These are phyloP conservation scores for Anthoscopus minutus DNA, from an alignment of 2,113 vertebrate species.

Conservation along the genomic window DNA sequence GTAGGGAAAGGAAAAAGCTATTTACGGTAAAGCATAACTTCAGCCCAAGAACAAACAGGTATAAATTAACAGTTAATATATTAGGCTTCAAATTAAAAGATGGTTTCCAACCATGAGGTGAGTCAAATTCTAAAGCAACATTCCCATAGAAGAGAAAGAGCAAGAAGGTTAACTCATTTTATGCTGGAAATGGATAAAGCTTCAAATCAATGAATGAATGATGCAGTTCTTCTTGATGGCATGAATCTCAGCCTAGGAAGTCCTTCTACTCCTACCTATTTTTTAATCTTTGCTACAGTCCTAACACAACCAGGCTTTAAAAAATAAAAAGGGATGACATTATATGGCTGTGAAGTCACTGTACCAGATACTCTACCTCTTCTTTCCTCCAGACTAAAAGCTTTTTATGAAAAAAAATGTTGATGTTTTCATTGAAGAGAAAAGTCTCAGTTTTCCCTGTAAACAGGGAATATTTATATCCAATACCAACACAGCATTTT, in stretches of 20 bases:
- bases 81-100: constrained; percentile 16
- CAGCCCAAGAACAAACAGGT: not conserved
- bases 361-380: not conserved
- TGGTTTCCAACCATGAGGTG: not conserved
- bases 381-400: not conserved
- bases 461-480: not conserved
- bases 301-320: not conserved
- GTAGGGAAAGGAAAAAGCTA: not conserved
- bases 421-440: not conserved
- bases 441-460: not conserved
- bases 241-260: not conserved
- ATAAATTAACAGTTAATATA: constrained; percentile 8
- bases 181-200: not conserved
- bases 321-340: not conserved
- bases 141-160: not conserved
- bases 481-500: not conserved
- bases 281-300: not conserved
- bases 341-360: not conserved
- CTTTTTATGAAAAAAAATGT: not conserved
- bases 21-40: not conserved
- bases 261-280: not conserved
- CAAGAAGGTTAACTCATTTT: not conserved
- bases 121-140: not conserved
- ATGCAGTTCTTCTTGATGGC: not conserved
- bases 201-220: not conserved